Evolutionary conservation across 2,797 vertebrate genomes (phyloP).

Genomic region (Prionace glauca): DNA sequence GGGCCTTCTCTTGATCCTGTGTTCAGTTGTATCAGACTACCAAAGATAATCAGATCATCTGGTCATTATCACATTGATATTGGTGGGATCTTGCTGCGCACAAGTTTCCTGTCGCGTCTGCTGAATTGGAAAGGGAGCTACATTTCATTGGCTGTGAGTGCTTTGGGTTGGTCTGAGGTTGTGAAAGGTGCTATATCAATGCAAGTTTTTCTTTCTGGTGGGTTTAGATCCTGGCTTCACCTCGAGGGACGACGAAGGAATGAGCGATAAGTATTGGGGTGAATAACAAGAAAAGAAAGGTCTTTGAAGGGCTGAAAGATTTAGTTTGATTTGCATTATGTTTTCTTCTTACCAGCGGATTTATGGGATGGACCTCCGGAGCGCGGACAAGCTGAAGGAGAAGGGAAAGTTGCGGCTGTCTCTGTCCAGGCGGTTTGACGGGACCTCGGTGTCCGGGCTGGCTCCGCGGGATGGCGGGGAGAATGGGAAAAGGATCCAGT

Average conservation of each 20-base stretch:
- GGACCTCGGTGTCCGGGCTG: slow-evolving; percentile 54
- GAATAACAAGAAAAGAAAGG: too few relatives aligned
- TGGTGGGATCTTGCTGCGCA: background rate
- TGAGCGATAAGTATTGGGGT: too few relatives aligned
- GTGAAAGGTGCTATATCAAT: background rate
- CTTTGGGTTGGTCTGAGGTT: background rate
- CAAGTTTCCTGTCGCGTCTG: too few relatives aligned
- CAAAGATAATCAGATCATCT: background rate
- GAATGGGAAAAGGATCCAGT: slow-evolving; percentile 59
- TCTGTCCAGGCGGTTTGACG: slow-evolving; percentile 73
- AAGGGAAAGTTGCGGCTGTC: slow-evolving; percentile 84
- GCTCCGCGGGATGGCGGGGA: slow-evolving; percentile 57
- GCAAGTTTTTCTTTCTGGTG: slow-evolving; percentile 35
- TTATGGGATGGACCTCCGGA: slow-evolving; percentile 92
- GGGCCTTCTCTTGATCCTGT: background rate
- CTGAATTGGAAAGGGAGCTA: background rate
- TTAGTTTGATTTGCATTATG: background rate
- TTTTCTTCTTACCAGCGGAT: slow-evolving; percentile 64
- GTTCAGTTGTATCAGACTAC: background rate
- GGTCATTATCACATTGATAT: background rate
- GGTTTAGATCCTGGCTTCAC: background rate
- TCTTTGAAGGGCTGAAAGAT: background rate
- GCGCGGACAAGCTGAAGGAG: slow-evolving; percentile 73
- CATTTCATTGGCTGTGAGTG: background rate
- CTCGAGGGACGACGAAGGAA: too few relatives aligned